Conservation (phyloP, 2,797 vertebrate genomes). For the Cyclura pinguis region DNA sequence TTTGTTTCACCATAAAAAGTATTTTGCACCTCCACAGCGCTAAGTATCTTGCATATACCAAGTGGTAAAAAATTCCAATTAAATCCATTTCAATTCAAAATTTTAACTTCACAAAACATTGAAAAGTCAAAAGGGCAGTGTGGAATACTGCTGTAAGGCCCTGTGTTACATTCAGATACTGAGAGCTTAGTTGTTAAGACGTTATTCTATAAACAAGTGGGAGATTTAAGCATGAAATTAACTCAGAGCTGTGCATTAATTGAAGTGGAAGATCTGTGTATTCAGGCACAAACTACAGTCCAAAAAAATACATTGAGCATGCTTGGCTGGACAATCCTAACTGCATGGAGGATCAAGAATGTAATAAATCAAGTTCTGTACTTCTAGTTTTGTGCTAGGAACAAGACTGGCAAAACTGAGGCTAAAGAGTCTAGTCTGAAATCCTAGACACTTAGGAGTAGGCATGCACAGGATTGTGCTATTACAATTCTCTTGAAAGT, state of each 20-base stretch:
- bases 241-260: neutral
- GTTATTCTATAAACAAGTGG: constrained; percentile 38
- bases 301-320: constrained; percentile 31
- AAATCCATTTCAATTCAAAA: no score
- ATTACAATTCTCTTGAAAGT: constrained; percentile 22
- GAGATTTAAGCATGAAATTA: constrained; percentile 31
- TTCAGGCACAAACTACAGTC: neutral
- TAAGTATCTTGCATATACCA: no score
- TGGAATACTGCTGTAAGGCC: no score
- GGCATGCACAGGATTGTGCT: neutral
- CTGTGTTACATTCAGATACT: neutral
- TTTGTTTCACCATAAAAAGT: no score
- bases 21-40: no score
- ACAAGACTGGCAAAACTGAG: constrained; percentile 16
- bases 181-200: neutral
- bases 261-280: neutral
- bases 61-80: no score
- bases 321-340: constrained; percentile 7
- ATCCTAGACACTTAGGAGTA: neutral
- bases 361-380: neutral
- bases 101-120: no score
- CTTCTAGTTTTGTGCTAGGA: constrained; percentile 35
- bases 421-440: neutral
- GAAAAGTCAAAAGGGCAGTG: no score
- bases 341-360: neutral